Evolutionary conservation across 2,113 vertebrate species (phyloP), one percentile per base, ranked within the genome.

Genomic region (Hypanus sabinus): DNA sequence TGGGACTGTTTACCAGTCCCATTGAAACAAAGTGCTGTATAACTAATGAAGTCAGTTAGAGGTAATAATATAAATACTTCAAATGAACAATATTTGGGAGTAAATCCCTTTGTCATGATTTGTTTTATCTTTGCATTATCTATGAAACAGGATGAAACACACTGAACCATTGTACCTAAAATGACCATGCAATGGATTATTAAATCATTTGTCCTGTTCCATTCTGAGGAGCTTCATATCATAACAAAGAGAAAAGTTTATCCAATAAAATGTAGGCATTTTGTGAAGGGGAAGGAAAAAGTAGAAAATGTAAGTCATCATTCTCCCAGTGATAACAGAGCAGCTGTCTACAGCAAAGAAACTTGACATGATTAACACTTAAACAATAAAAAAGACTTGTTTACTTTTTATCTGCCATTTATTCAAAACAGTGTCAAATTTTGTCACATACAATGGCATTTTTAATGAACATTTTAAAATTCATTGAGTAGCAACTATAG

Each of bases 191-290:
- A 46, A 30, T 93, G 68, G 68, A 93, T 93, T 73, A 75, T 46
- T 36, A 11, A 75, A 93, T 93, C 91, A 93, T 70, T 73, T 93
- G 91, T 93, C 73, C 91, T 55, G 73, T 93, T 93, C 55, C 91
- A 71, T 33, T 93, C 65, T 71, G 91, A 38, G 33, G 24, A 93
- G 68, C 46, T 93, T 36, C 73, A 68, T 73, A 30, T 93, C 30
- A 70, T 22, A 71, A 93, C 24, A 93, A 22, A 73, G 91, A 73
- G 91, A 73, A 46, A 73, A 93, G 20, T 55, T 93, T 93, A 55
- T 73, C 91, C 91, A 93, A 55, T 73, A 73, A 93, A 55, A 24
- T 36, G 36, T 68, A 71, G 16, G 33, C 65, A 93, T 75, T 93
- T 38, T 73, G 65, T 30, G 70, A 46, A 12, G 91, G 36, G 90